A percentile compares a stretch with the other conserved stretches of the same genome.
phyloP scores from a whole-genome alignment of 2,113 vertebrate species.

The Condylura cristata region DNA sequence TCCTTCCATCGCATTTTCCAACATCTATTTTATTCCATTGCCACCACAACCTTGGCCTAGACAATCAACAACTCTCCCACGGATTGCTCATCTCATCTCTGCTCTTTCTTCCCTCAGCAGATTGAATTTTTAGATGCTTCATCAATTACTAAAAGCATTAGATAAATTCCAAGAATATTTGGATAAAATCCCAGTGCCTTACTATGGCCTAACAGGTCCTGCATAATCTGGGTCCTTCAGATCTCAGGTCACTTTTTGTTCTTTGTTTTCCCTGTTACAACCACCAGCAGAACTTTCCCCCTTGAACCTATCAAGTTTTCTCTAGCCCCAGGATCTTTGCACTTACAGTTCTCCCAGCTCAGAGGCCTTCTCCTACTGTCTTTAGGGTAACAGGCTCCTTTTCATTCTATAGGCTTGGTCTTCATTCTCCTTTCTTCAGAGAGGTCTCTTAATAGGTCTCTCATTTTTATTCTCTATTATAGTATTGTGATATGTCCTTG shows the following conservation, averaged over 20 bases:
- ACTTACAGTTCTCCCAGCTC: background rate
- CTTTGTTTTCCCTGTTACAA: background rate
- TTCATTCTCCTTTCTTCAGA: background rate
- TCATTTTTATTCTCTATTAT: background rate
- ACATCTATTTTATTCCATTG: background rate
- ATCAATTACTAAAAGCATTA: background rate
- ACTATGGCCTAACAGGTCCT: background rate
- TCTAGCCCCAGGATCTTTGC: background rate
- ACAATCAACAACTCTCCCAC: background rate
- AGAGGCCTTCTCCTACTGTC: background rate
- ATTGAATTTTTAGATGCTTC: background rate
- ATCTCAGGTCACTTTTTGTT: background rate
- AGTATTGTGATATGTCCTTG: background rate
- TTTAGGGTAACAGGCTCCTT: background rate
- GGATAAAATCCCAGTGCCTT: background rate
- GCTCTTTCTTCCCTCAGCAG: background rate
- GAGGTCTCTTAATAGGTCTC: background rate
- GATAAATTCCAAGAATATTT: background rate
- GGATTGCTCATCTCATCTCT: background rate
- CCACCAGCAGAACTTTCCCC: background rate
- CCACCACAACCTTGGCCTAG: background rate
- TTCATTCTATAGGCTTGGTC: background rate
- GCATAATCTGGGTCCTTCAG: background rate
- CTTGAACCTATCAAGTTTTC: background rate
- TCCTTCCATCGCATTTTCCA: background rate